Evolutionary conservation across 23 tunicate species (phyloP).

Genomic region (Ascidia mentula): DNA sequence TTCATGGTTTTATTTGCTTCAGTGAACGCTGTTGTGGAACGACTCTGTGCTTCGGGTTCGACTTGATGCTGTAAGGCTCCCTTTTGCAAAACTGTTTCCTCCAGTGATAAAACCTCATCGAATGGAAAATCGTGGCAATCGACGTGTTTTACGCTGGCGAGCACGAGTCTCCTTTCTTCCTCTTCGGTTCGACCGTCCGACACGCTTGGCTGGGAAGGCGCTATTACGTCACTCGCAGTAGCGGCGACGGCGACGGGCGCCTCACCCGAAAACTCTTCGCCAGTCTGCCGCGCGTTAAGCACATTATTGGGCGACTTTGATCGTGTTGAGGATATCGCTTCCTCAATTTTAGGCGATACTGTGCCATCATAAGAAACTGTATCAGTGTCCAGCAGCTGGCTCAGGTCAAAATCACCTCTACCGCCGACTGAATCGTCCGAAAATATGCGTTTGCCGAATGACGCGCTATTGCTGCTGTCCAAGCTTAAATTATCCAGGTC

Average conservation of each 20-base stretch:
- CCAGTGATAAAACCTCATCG: conserved; percentile 53
- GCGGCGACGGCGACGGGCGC: background rate
- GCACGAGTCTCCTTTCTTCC: conserved; percentile 21
- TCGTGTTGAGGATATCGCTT: background rate
- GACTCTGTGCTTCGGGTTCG: background rate
- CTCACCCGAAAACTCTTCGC: conserved; percentile 6
- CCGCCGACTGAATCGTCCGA: background rate
- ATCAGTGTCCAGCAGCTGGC: background rate
- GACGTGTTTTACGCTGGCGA: conserved; percentile 23
- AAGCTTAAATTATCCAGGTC: background rate
- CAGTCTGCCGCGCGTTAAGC: conserved; percentile 6
- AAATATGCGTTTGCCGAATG: background rate
- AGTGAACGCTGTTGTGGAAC: background rate
- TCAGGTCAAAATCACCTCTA: background rate
- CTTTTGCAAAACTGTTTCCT: conserved; percentile 35
- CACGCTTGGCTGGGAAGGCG: background rate
- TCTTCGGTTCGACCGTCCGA: conserved; percentile 24
- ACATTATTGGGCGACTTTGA: background rate
- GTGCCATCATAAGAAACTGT: background rate
- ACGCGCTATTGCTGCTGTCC: background rate
- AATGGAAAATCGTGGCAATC: conserved; percentile 60
- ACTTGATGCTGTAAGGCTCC: conserved; percentile 8
- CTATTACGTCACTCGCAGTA: background rate
- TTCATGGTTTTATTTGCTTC: background rate
- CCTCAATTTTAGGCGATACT: background rate